phyloP scores from a whole-genome alignment of 2,888 invertebrate genomes.

The Heliconius charithonia region DNA sequence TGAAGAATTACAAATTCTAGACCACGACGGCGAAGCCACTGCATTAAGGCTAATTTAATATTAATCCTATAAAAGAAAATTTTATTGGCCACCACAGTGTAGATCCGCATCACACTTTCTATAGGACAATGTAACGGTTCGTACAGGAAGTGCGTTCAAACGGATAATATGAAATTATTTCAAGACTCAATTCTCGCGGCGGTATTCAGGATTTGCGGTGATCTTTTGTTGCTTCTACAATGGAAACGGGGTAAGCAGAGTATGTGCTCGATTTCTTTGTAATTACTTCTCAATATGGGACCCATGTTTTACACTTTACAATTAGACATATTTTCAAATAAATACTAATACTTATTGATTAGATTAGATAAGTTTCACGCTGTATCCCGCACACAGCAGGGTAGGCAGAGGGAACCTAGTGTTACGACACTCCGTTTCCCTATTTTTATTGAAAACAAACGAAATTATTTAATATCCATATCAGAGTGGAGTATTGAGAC shows the following conservation, averaged over 20 bases:
- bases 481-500: too few relatives aligned
- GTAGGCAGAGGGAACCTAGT: too few relatives aligned
- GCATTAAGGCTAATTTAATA: too few relatives aligned
- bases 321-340: too few relatives aligned
- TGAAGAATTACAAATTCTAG: neutral
- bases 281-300: neutral
- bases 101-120: constrained; percentile 29
- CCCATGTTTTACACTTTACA: too few relatives aligned
- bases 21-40: too few relatives aligned
- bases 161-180: constrained; percentile 10
- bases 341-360: too few relatives aligned
- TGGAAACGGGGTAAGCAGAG: neutral
- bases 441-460: too few relatives aligned
- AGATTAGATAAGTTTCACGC: too few relatives aligned
- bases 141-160: constrained; percentile 21
- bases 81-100: constrained; percentile 6
- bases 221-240: neutral
- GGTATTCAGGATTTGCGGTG: neutral
- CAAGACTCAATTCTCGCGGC: constrained; percentile 4
- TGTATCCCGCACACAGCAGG: too few relatives aligned
- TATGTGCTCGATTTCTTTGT: neutral
- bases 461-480: too few relatives aligned
- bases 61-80: neutral
- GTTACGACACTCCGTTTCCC: too few relatives aligned
- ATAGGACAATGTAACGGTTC: constrained; percentile 34